Conservation (phyloP, 2,113 vertebrate genomes). For the Cygnus atratus region DNA sequence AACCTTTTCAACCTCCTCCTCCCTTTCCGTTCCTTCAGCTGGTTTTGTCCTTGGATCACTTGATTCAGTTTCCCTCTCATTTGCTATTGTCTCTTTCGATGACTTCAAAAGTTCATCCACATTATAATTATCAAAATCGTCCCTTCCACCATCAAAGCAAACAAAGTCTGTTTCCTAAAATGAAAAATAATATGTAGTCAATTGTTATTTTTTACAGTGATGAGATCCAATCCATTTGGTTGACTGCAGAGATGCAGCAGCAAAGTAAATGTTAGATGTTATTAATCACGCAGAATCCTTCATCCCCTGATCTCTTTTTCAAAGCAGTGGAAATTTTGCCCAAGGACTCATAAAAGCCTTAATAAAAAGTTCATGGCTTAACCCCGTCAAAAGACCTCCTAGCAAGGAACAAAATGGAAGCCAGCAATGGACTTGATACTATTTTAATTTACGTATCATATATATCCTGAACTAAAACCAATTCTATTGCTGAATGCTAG, state of each 20-base stretch:
- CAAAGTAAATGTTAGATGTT: not conserved
- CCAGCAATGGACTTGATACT: not conserved
- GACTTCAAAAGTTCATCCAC: constrained; percentile 82
- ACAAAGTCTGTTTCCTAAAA: constrained; percentile 96
- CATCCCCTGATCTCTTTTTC: not conserved
- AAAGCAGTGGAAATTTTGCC: not conserved
- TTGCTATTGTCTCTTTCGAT: constrained; percentile 16
- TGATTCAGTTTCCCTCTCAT: not conserved
- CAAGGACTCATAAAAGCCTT: not conserved
- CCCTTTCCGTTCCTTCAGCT: not conserved
- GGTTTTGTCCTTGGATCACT: not conserved
- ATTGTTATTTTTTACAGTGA: not conserved
- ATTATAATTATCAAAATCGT: constrained; percentile 90
- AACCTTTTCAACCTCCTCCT: not conserved
- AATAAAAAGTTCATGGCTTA: not conserved
- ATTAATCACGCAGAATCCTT: not conserved
- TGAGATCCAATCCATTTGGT: not conserved
- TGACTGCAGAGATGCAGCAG: not conserved
- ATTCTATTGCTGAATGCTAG: not conserved
- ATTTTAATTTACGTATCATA: not conserved
- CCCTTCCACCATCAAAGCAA: constrained; percentile 89
- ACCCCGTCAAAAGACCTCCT: not conserved
- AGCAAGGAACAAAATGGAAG: not conserved
- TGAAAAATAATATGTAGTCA: constrained; percentile 1
- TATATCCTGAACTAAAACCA: not conserved